Evolutionary conservation across 2,888 invertebrate genomes (phyloP).

Genomic region (Caenorhabditis sp.): DNA sequence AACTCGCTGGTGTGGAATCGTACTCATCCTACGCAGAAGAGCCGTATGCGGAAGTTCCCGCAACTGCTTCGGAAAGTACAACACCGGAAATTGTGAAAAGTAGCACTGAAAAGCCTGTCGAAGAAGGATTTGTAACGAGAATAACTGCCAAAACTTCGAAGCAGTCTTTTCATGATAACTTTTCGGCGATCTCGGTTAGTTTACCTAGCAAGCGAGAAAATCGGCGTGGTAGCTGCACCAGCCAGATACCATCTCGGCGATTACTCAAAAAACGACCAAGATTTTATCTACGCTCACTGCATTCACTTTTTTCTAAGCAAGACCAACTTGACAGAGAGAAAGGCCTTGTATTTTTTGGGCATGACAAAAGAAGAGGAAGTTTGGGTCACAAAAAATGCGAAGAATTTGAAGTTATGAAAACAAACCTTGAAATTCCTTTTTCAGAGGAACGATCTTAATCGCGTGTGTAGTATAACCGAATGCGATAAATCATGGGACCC

Average conservation of each 20-base stretch:
- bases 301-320: constrained; percentile 36
- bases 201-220: constrained; percentile 38
- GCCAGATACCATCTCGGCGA: constrained; percentile 27
- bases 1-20: constrained; percentile 52
- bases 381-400: constrained; percentile 17
- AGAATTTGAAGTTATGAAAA: constrained; percentile 5
- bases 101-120: neutral
- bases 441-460: constrained; percentile 45
- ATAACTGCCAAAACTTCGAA: constrained; percentile 12
- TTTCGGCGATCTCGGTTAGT: constrained; percentile 33
- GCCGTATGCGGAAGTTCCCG: constrained; percentile 5
- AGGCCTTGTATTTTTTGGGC: constrained; percentile 23
- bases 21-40: constrained; percentile 47
- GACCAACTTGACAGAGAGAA: constrained; percentile 31
- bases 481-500: constrained; percentile 72
- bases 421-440: constrained; percentile 30
- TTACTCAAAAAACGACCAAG: constrained; percentile 37
- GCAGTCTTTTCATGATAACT: neutral
- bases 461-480: constrained; percentile 44
- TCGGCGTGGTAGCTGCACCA: constrained; percentile 14
- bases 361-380: constrained; percentile 1
- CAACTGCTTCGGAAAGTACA: neutral
- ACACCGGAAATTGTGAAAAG: too few relatives aligned
- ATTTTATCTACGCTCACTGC: constrained; percentile 45
- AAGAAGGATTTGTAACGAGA: constrained; percentile 12